phyloP scores from a whole-genome alignment of 2,888 invertebrate genomes.

The Chloroclysta siterata region DNA sequence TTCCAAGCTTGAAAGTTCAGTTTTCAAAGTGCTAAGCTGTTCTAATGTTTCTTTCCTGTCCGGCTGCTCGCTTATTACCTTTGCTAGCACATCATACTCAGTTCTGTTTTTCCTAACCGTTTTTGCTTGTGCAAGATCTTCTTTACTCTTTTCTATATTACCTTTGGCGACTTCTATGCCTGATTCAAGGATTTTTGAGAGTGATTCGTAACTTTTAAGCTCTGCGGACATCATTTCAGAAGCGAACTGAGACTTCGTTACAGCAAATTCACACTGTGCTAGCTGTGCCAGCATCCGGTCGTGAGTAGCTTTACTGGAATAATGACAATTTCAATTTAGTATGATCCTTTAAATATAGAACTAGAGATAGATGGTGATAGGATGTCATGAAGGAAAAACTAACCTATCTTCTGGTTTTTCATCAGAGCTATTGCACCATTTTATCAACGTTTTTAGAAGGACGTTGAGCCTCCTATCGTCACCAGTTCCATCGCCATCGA shows the following conservation, averaged over 20 bases:
- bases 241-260: constrained; percentile 91
- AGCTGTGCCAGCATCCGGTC: constrained; percentile 93
- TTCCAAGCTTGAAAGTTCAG: constrained; percentile 89
- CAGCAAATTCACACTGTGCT: constrained; percentile 94
- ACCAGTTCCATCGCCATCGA: constrained; percentile 98
- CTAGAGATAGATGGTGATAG: too few relatives aligned
- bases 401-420: constrained; percentile 88
- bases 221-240: constrained; percentile 94
- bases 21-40: constrained; percentile 88
- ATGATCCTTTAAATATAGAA: background rate
- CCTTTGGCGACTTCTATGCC: constrained; percentile 92
- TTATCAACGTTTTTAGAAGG: constrained; percentile 92
- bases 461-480: constrained; percentile 96
- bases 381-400: constrained; percentile 36
- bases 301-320: constrained; percentile 87
- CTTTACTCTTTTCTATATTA: constrained; percentile 93
- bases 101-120: constrained; percentile 94
- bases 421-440: constrained; percentile 90
- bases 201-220: constrained; percentile 91
- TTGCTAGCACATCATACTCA: constrained; percentile 97
- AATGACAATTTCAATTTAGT: constrained; percentile 19
- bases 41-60: constrained; percentile 92
- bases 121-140: constrained; percentile 92
- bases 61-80: constrained; percentile 95
- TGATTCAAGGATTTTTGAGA: constrained; percentile 90